These are phyloP conservation scores for Rhizomys pruinosus DNA, from an alignment of 2,113 vertebrate species.

Conservation along the genomic window DNA sequence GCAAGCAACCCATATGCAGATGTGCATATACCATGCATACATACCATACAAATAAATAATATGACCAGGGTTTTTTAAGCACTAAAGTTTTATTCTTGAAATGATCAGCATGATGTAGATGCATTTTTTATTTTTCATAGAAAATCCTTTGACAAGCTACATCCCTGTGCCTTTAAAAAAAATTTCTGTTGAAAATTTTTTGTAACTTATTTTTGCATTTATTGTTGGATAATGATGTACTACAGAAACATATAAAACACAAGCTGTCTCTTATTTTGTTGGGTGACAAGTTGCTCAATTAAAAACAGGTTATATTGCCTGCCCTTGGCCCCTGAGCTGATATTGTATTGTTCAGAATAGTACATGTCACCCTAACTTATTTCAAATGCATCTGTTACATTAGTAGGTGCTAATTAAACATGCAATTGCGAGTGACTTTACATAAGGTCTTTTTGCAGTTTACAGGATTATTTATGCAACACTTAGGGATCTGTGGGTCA, in stretches of 20 bases:
- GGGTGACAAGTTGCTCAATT: slow-evolving; percentile 74
- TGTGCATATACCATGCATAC: not conserved
- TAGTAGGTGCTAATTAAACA: slow-evolving; percentile 76
- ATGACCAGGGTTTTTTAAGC: not conserved
- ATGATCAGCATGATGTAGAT: slow-evolving; percentile 10
- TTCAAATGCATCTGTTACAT: slow-evolving; percentile 70
- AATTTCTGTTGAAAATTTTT: slow-evolving; percentile 62
- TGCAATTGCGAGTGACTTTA: slow-evolving; percentile 68
- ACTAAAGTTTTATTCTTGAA: slow-evolving; percentile 68
- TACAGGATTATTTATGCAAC: slow-evolving; percentile 77
- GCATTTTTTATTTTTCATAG: slow-evolving; percentile 37
- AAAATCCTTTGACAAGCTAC: slow-evolving; percentile 31
- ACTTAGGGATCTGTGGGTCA: slow-evolving; percentile 67
- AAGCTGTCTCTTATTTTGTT: slow-evolving; percentile 77
- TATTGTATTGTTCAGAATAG: slow-evolving; percentile 73
- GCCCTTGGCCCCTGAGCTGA: slow-evolving; percentile 66
- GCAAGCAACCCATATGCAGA: not conserved
- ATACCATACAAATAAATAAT: not conserved
- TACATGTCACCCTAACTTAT: slow-evolving; percentile 65
- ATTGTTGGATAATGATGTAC: slow-evolving; percentile 66
- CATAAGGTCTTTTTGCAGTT: slow-evolving; percentile 73
- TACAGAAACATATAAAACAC: slow-evolving; percentile 74
- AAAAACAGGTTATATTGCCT: slow-evolving; percentile 72
- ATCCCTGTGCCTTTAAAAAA: slow-evolving; percentile 58
- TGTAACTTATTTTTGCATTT: slow-evolving; percentile 65